Conservation (phyloP, 2,888 invertebrate genomes). For the Odontothrips loti region DNA sequence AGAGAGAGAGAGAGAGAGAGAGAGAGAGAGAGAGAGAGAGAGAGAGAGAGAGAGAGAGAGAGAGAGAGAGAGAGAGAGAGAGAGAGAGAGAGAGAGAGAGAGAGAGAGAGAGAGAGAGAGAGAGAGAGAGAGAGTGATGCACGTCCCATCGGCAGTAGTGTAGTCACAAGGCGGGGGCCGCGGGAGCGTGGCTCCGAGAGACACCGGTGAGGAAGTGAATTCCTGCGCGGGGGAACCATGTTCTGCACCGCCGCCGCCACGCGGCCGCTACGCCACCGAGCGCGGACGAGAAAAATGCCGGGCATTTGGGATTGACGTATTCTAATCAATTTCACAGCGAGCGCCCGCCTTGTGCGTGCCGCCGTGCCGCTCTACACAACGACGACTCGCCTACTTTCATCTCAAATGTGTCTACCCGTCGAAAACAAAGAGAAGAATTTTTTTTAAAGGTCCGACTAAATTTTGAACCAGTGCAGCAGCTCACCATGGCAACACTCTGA, state of each 20-base stretch:
- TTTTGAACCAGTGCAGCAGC: no score
- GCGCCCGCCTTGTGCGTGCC: background rate
- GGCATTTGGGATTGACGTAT: constrained; percentile 21
- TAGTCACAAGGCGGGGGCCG: background rate
- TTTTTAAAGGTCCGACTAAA: no score
- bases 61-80: constrained; percentile 26
- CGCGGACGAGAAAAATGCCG: background rate
- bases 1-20: no score
- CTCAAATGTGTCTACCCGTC: background rate
- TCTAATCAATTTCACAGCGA: constrained; percentile 5
- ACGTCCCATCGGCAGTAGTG: background rate
- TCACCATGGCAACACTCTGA: no score
- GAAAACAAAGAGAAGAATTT: background rate
- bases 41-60: no score
- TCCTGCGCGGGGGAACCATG: background rate
- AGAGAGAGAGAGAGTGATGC: background rate
- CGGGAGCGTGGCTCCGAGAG: background rate
- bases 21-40: no score
- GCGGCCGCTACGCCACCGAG: background rate
- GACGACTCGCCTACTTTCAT: background rate
- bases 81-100: constrained; percentile 30
- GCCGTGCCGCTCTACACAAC: background rate
- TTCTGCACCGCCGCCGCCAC: background rate
- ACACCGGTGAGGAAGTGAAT: no score
- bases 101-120: constrained; percentile 22